Evolutionary conservation across 2,888 invertebrate genomes (phyloP).

Genomic region (Trichogramma dendrolimi): DNA sequence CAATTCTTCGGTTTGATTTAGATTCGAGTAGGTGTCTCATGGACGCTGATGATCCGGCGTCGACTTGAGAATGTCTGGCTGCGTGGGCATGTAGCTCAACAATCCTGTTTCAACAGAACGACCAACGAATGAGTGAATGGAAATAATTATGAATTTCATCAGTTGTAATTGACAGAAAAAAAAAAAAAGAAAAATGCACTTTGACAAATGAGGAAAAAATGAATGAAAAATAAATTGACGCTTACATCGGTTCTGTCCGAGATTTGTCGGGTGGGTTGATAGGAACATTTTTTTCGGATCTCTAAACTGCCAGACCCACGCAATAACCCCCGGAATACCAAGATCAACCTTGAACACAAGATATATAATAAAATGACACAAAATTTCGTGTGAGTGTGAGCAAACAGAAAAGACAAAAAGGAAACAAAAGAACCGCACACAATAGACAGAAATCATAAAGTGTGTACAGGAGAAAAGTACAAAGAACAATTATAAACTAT

Average conservation of each 20-base stretch:
- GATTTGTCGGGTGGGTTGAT: no score
- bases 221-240: not conserved
- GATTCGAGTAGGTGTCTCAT: slow-evolving; percentile 39
- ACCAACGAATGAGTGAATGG: not conserved
- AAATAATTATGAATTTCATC: not conserved
- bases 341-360: slow-evolving; percentile 8
- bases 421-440: no score
- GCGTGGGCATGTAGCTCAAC: slow-evolving; percentile 55
- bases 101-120: not conserved
- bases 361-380: not conserved
- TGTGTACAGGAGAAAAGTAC: no score
- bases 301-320: not conserved
- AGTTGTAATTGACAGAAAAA: slow-evolving; percentile 1
- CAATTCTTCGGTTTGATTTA: slow-evolving; percentile 24
- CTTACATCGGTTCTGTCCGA: no score
- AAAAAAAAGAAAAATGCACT: slow-evolving; percentile 13
- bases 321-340: not conserved
- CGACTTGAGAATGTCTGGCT: slow-evolving; percentile 81
- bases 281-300: not conserved
- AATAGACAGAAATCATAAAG: no score
- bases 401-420: no score
- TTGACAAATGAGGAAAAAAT: not conserved
- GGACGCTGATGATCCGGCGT: slow-evolving; percentile 75
- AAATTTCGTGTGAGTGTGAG: no score
- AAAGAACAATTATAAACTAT: no score